Percentiles rank a stretch among this genome's conserved stretches.
These are phyloP conservation scores for human DNA, from an alignment of 2,113 vertebrate genomes.

Conservation along the genomic window DNA sequence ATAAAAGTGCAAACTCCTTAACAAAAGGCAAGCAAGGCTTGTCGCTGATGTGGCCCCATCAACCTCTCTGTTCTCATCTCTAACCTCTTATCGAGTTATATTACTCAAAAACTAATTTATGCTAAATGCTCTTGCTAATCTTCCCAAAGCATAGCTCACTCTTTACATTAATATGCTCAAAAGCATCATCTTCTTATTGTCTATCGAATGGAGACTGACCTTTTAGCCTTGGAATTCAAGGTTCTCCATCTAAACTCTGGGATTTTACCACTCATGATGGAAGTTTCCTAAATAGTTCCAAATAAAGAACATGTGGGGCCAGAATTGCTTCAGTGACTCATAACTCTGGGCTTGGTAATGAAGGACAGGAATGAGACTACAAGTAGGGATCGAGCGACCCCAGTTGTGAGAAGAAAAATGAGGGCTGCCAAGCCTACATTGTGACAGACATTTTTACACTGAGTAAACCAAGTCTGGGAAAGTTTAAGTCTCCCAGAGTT, in stretches of 20 bases:
- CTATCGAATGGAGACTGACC: neutral
- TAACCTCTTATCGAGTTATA: neutral
- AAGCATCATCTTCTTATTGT: neutral
- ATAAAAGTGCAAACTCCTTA: neutral
- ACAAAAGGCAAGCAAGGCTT: neutral
- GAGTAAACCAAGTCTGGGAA: neutral
- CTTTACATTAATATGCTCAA: neutral
- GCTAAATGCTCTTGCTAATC: neutral
- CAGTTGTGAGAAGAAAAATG: neutral
- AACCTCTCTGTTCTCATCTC: neutral
- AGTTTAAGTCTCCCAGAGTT: neutral
- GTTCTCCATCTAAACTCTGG: neutral
- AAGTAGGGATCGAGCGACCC: neutral
- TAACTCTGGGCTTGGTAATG: neutral
- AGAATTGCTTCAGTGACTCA: neutral
- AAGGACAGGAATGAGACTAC: neutral
- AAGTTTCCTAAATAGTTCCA: slow-evolving; percentile 28
- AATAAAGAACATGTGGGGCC: neutral
- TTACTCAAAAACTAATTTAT: neutral
- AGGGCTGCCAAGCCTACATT: neutral
- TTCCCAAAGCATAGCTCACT: neutral
- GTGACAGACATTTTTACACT: slow-evolving; percentile 6
- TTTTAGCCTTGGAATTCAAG: neutral
- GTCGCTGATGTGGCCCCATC: neutral
- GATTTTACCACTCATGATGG: neutral